Conservation (phyloP, 2,113 vertebrate species). For the Pseudorasbora parva region DNA sequence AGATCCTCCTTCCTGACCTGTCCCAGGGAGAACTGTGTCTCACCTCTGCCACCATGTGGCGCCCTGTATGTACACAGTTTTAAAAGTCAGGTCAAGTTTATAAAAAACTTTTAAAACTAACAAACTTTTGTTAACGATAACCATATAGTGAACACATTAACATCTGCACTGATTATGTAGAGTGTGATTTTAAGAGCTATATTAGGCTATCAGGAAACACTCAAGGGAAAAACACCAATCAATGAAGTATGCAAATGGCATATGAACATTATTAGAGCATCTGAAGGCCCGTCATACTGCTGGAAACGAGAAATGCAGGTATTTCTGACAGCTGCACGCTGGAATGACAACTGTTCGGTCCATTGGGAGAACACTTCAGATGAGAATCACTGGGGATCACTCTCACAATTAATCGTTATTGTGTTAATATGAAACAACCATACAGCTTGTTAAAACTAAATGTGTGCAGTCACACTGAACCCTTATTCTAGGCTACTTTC, state of each 20-base stretch:
- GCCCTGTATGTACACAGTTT: neutral
- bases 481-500: too few species aligned
- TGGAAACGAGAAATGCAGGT: slow-evolving; percentile 7
- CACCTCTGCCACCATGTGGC: slow-evolving; percentile 23
- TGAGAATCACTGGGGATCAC: neutral
- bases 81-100: neutral
- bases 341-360: neutral
- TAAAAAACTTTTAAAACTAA: neutral
- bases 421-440: neutral
- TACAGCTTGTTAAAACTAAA: neutral
- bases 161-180: neutral
- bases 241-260: slow-evolving; percentile 17
- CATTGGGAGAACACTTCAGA: slow-evolving; percentile 24
- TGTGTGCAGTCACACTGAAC: neutral
- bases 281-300: neutral
- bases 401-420: neutral
- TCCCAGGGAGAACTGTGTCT: neutral
- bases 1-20: neutral
- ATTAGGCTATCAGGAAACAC: neutral
- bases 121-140: neutral
- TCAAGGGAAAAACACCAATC: slow-evolving; percentile 23
- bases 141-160: neutral
- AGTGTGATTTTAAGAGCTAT: neutral
- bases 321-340: slow-evolving; percentile 17
- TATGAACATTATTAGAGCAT: slow-evolving; percentile 16